A percentile compares a stretch with the other conserved stretches of the same genome.
Conservation (phyloP, 2,797 vertebrate genomes). For the Natrix natrix region DNA sequence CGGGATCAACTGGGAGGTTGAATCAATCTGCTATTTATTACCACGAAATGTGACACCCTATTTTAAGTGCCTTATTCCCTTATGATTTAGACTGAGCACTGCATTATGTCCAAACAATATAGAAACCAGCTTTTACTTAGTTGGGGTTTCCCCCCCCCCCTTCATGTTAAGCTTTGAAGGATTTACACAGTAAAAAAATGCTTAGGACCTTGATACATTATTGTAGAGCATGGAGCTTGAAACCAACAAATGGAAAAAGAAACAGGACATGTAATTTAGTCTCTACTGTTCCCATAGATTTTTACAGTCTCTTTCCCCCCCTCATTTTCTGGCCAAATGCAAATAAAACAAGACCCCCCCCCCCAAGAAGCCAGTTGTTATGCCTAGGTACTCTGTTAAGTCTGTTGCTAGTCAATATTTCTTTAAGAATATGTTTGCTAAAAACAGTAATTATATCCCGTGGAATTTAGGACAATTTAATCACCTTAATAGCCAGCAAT, state of each 20-base stretch:
- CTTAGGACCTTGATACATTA: conserved; percentile 59
- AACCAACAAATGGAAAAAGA: conserved; percentile 41
- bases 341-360: not conserved
- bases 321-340: conserved; percentile 1
- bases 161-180: conserved; percentile 60
- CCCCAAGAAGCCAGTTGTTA: conserved; percentile 31
- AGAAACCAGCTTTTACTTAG: conserved; percentile 73
- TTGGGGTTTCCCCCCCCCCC: not conserved
- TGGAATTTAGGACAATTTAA: not conserved
- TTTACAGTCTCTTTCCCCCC: not conserved
- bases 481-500: conserved; percentile 9
- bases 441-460: conserved; percentile 13
- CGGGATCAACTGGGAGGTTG: conserved; percentile 88
- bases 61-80: conserved; percentile 90
- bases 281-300: conserved; percentile 30
- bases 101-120: conserved; percentile 77
- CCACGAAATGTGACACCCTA: conserved; percentile 93
- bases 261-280: conserved; percentile 41
- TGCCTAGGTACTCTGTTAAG: conserved; percentile 27
- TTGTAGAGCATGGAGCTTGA: conserved; percentile 54
- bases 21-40: conserved; percentile 99
- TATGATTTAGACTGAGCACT: conserved; percentile 84
- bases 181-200: conserved; percentile 71
- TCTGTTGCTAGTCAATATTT: conserved; percentile 40
- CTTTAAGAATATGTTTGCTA: conserved; percentile 38